phyloP scores from a whole-genome alignment of 1,140 invertebrate species.

The Drosophila pruinosa region DNA sequence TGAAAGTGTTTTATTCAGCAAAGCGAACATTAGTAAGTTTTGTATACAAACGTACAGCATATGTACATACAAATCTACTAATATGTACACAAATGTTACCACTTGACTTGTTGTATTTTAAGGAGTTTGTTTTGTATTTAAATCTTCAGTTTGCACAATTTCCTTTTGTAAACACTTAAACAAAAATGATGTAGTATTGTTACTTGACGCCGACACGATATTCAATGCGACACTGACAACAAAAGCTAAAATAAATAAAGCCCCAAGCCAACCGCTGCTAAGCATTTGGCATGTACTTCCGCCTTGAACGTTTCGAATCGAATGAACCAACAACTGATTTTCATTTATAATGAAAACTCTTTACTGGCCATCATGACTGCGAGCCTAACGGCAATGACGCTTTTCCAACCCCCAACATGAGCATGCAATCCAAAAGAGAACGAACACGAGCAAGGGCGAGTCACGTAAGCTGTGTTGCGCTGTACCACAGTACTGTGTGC shows the following conservation, averaged over 20 bases:
- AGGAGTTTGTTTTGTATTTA: neutral
- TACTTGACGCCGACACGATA: conserved; percentile 6
- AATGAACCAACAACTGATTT: conserved; percentile 79
- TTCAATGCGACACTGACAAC: conserved; percentile 18
- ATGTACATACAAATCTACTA: neutral
- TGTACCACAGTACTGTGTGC: too few species aligned
- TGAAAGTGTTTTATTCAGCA: neutral
- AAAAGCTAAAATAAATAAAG: conserved; percentile 16
- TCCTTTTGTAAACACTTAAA: conserved; percentile 11
- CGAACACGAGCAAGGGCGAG: conserved; percentile 55
- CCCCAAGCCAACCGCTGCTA: conserved; percentile 2
- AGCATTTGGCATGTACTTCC: conserved; percentile 66
- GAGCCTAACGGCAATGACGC: conserved; percentile 27
- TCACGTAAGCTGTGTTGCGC: conserved; percentile 23
- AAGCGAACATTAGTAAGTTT: neutral
- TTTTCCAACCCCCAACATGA: conserved; percentile 72
- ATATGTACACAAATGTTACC: neutral
- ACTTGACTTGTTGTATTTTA: neutral
- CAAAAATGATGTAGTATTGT: conserved; percentile 9
- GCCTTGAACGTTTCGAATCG: conserved; percentile 79
- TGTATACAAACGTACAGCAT: neutral
- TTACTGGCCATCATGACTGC: conserved; percentile 48
- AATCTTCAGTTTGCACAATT: conserved; percentile 7
- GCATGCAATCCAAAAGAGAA: conserved; percentile 27
- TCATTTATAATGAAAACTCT: conserved; percentile 82